Base-by-base conservation (phyloP, 2,797 vertebrate genomes). In the Chanos chanos region DNA sequence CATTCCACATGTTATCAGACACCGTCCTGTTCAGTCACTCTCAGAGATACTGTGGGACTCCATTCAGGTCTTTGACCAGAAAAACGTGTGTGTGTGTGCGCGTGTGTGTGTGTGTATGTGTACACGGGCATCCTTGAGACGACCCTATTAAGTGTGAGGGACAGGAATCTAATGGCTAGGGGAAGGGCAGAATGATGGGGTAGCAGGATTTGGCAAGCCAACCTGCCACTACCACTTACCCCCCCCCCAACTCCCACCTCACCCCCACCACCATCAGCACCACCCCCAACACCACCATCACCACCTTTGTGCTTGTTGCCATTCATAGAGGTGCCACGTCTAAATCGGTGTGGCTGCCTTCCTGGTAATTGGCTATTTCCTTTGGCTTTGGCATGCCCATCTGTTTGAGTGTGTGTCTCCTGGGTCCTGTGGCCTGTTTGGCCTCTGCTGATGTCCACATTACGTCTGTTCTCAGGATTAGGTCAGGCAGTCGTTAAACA, bases 341-440 rank as follows among this genome's bases (percentile, higher is more conserved):
- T 61, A 39, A 55, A 57, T 58, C 37, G 16, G 25, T 62, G 27
- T 8, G 10, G 22, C 43, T 57, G 47, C 21, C 47, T 27, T 40
- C 30, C 45, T 58, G 54, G 2, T 77, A 82, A 82, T 78, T 81
- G 71, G 43, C 71, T 75, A 27, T 77, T 81, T 78, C 68, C 54
- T 74, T 25, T 9, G 73, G 50, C 68, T 81, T 63, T 50, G 67
- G 73, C 84, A 87, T 77, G 66, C 40, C 70, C 80, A 66, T 87
- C 77, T 81, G 63, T 78, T 84, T 64, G 53, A 73, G 28, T 56
- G 51, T 75, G 33, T 37, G 68, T 68, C 59, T 62, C 76, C 13
- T 25, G 19, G 22, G 7, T 25, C 36, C 48, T 27, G 40, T 16
- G 52, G 53, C 44, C 30, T 45, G 1, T 15, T 18, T 7, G n/a